Percentiles rank a stretch among this genome's conserved stretches.
Evolutionary conservation across 2,113 vertebrate genomes (phyloP).

Genomic region (Colossoma macropomum): DNA sequence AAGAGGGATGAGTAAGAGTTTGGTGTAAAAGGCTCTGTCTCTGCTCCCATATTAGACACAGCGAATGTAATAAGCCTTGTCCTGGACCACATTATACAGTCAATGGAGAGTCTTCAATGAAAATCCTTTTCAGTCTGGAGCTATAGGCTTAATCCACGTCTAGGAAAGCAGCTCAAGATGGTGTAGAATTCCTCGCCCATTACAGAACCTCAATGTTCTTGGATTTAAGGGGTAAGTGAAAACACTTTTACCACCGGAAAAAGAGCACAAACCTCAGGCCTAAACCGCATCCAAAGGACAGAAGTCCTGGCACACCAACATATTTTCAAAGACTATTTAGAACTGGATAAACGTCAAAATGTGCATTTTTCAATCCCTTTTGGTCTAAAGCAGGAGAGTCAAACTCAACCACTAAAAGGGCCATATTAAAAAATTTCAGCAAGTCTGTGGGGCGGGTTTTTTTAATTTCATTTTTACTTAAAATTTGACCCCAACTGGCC

Average conservation of each 20-base stretch:
- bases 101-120: background rate
- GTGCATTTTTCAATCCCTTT: no score
- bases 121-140: slow-evolving; percentile 8
- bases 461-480: no score
- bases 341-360: no score
- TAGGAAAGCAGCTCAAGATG: background rate
- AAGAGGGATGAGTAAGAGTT: slow-evolving; percentile 24
- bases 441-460: no score
- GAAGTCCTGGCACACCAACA: no score
- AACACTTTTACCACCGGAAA: background rate
- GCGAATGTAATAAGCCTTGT: slow-evolving; percentile 23
- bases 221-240: background rate
- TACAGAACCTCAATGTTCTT: slow-evolving; percentile 7
- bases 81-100: background rate
- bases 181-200: background rate
- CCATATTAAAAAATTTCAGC: no score
- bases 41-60: background rate
- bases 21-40: slow-evolving; percentile 26
- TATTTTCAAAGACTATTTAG: no score
- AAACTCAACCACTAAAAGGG: no score
- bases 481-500: no score
- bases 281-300: no score
- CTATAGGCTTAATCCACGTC: background rate
- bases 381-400: no score
- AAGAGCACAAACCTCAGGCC: background rate